Percentiles rank a stretch among this genome's conserved stretches.
Evolutionary conservation across 2,113 vertebrate genomes (phyloP).

Genomic region (Hystrix brachyura): DNA sequence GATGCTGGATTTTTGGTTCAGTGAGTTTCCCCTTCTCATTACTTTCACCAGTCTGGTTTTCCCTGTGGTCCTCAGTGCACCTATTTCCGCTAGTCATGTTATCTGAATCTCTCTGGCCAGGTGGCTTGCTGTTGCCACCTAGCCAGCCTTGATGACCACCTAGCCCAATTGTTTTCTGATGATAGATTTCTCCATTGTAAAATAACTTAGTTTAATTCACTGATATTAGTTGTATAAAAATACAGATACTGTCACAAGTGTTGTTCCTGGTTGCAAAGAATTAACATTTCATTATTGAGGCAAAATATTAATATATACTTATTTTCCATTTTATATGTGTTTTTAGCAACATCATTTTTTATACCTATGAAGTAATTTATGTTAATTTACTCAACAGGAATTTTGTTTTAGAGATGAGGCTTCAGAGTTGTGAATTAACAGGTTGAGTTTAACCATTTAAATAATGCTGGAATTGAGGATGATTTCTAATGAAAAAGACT

Average conservation of each 20-base stretch:
- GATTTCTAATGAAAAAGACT: not conserved
- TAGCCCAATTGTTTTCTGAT: not conserved
- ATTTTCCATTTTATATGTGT: constrained; percentile 30
- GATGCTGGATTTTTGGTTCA: not conserved
- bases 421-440: not conserved
- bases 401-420: not conserved
- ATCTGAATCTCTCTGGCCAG: not conserved
- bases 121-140: not conserved
- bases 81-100: not conserved
- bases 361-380: not conserved
- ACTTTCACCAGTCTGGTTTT: not conserved
- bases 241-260: not conserved
- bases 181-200: not conserved
- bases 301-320: not conserved
- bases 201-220: not conserved
- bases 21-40: not conserved
- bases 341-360: not conserved
- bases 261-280: not conserved
- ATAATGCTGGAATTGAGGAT: not conserved
- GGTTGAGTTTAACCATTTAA: constrained; percentile 1
- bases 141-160: not conserved
- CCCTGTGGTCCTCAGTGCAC: not conserved
- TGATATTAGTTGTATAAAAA: not conserved
- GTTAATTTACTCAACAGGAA: not conserved
- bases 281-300: not conserved